phyloP scores from a whole-genome alignment of 2,888 invertebrate species.

The Cheilosia urbana region DNA sequence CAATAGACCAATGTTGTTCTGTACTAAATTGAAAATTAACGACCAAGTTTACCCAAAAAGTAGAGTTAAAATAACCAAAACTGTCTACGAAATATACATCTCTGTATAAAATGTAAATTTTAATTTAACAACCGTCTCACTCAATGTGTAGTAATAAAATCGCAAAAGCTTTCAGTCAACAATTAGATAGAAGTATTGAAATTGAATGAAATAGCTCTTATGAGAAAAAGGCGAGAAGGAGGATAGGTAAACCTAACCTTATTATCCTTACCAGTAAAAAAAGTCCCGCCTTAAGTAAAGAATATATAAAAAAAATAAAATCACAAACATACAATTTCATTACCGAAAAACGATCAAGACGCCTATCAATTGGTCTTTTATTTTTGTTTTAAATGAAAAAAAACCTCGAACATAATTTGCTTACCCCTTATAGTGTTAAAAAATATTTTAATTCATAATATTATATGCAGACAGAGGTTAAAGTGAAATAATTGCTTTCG shows the following conservation, averaged over 20 bases:
- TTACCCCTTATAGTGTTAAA: background rate
- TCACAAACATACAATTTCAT: constrained; percentile 58
- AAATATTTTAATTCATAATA: constrained; percentile 1
- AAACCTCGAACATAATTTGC: background rate
- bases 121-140: background rate
- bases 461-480: constrained; percentile 18
- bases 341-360: constrained; percentile 45
- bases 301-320: constrained; percentile 59
- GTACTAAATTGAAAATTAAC: too few species aligned
- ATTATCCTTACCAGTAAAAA: constrained; percentile 75
- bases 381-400: constrained; percentile 1
- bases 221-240: constrained; percentile 14
- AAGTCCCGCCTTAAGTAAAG: constrained; percentile 76
- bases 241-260: constrained; percentile 57
- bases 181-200: background rate
- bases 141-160: constrained; percentile 8
- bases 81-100: background rate
- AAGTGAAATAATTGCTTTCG: constrained; percentile 32
- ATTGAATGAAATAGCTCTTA: constrained; percentile 8
- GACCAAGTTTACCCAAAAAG: background rate
- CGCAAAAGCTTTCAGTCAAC: constrained; percentile 27
- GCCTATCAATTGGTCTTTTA: constrained; percentile 41
- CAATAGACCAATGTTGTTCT: too few species aligned
- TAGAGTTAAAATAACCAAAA: background rate
- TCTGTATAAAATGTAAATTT: background rate